Evolutionary conservation across 1,140 invertebrate genomes (phyloP), one percentile per base, ranked within the genome.

Genomic region (Halesus radiatus): DNA sequence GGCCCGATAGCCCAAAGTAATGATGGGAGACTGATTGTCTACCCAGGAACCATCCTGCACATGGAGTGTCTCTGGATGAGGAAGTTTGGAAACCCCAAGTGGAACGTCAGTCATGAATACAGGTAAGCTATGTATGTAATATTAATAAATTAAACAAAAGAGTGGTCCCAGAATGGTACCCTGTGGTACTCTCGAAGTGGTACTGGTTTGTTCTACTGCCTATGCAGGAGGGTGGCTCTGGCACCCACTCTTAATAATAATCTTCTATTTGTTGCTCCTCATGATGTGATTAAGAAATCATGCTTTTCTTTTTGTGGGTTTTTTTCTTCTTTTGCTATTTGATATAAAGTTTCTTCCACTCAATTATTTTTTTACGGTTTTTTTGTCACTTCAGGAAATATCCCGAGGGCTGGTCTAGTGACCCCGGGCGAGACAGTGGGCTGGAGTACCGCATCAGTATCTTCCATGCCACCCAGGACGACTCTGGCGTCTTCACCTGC

Each of bases 11-110:
- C 95, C 3, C 95, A 97, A 88, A 96, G 94, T 76, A 96, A 95
- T 84, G 94, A 96, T 82, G 95, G 95, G 3, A 94, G 94, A 79
- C 87, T 97, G 18, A 92, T 97, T 54, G 94, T 97, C 0, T 96
- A 95, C 87, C 95, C 95, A 1, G 95, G 95, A 1, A 95, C 95
- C 0, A 94, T 95, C 5, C 87, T 97, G 23, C 95, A 96, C 85
- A 94, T 97, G 93, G 95, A 96, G 86, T 97, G 96, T 84, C 87
- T 96, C 3, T 97, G 95, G 94, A 95, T 95, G 86, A 89, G 95
- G 76, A 91, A 95, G 74, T 96, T 95, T 83, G 95, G 95, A 0
- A 94, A 94, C 83, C 96, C 96, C 0, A 94, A 94, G 85, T 96
- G 95, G 95, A 94, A 93, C 81, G 92, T 95, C 78, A 94, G 92